These are phyloP conservation scores for Leptopilina syphax DNA, from an alignment of 2,888 invertebrate species.

Conservation along the genomic window DNA sequence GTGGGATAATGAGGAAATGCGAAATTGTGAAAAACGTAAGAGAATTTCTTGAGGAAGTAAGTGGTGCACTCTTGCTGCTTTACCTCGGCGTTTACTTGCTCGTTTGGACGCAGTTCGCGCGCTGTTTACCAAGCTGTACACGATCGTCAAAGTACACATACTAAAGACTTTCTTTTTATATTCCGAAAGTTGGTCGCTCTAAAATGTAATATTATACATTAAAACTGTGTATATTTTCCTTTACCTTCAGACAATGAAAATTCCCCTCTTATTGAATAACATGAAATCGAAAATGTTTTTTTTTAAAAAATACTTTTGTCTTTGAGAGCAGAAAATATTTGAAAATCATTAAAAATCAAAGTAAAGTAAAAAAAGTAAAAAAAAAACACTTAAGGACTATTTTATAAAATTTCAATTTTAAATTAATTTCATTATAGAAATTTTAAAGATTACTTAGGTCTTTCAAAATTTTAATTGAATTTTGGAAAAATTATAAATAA, in stretches of 20 bases:
- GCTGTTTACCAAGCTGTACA: slow-evolving; percentile 34
- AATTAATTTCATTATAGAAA: too few species aligned
- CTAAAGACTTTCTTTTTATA: slow-evolving; percentile 12
- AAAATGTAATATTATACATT: background rate
- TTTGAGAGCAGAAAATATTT: too few species aligned
- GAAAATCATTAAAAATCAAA: too few species aligned
- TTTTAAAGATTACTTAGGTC: too few species aligned
- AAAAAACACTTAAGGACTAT: too few species aligned
- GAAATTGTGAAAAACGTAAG: slow-evolving; percentile 8
- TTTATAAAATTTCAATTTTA: too few species aligned
- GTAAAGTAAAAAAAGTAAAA: too few species aligned
- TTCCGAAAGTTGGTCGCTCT: background rate
- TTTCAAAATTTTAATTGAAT: too few species aligned
- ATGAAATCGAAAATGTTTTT: too few species aligned
- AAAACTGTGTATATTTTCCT: background rate
- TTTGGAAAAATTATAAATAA: too few species aligned
- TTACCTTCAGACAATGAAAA: background rate
- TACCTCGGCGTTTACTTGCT: slow-evolving; percentile 37
- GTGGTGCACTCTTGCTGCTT: slow-evolving; percentile 22
- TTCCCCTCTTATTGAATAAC: too few species aligned
- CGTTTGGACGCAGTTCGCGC: slow-evolving; percentile 17
- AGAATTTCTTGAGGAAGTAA: slow-evolving; percentile 37
- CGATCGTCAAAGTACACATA: slow-evolving; percentile 7
- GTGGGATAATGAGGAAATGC: slow-evolving; percentile 33
- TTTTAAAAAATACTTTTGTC: too few species aligned